Conservation (phyloP, 2,888 invertebrate genomes). For the Spodoptera littoralis region DNA sequence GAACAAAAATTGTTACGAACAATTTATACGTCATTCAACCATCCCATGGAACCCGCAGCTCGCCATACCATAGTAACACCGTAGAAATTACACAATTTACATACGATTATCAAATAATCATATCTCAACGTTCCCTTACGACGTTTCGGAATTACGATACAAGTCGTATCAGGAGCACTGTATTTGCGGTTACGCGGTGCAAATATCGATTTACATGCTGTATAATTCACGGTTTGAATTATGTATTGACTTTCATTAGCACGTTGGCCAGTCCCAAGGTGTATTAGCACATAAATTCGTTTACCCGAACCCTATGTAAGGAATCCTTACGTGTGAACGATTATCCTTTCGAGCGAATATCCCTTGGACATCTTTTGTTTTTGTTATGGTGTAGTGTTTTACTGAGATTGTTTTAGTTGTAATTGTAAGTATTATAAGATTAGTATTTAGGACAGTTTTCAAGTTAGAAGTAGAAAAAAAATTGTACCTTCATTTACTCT, state of each 20-base stretch:
- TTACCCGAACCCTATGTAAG: constrained; percentile 80
- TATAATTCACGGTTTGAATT: constrained; percentile 88
- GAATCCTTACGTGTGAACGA: constrained; percentile 82
- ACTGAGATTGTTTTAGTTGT: constrained; percentile 16
- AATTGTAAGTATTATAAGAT: neutral
- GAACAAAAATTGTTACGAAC: too few species aligned
- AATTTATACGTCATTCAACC: constrained; percentile 6
- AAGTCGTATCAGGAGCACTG: constrained; percentile 72
- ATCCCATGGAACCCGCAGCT: constrained; percentile 34
- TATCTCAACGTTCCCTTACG: constrained; percentile 56
- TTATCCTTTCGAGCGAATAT: constrained; percentile 77
- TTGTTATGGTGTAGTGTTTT: constrained; percentile 49
- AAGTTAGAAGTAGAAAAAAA: too few species aligned
- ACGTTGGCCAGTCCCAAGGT: constrained; percentile 85
- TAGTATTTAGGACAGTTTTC: constrained; percentile 1
- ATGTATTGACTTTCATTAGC: constrained; percentile 89
- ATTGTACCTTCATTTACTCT: too few species aligned
- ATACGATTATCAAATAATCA: constrained; percentile 59
- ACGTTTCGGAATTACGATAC: constrained; percentile 71
- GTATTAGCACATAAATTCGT: constrained; percentile 88
- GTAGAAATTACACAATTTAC: constrained; percentile 56
- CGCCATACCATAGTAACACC: constrained; percentile 37
- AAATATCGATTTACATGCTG: constrained; percentile 89
- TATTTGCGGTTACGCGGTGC: constrained; percentile 86
- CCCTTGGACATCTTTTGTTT: constrained; percentile 69